Evolutionary conservation across 2,888 invertebrate genomes (phyloP), one percentile per base, ranked within the genome.

Genomic region (Geotrupes spiniger): DNA sequence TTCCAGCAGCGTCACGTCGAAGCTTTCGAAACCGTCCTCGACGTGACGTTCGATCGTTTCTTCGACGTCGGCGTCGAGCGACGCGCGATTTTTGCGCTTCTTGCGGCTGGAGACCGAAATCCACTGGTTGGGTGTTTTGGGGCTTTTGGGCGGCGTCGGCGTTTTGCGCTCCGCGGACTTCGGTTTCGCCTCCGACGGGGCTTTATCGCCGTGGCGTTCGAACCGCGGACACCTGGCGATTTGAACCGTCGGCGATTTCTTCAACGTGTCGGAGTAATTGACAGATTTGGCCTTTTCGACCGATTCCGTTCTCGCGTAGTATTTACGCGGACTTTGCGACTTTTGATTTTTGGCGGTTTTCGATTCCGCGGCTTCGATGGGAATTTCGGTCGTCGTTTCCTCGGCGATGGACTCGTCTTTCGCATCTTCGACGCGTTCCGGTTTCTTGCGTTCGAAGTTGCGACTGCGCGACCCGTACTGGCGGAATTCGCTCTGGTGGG

Each of bases 31-130:
- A 14, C 16, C 16, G 11, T 14, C n/a, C n/a, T n/a, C n/a, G n/a
- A n/a, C 29, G 12, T n/a, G 38, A 31, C 54, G 51, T 28, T 40
- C 40, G 14, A 46, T 28, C 4, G 45, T 44, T 11, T 44, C 44
- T 10, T 53, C 54, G 11, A 16, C 26, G 2, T 51, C 56, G 8
- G 36, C 55, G 42, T 66, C 68, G 42, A 66, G 64, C 0, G 55
- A 36, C 12, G 52, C 60, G 45, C 65, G 65, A 48, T 66, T 69
- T 51, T 71, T 72, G 11, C 72, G 63, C 48, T 72, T 72, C 55
- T 74, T 73, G 27, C 68, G 61, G 47, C 55, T 71, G 2, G 69
- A 69, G 2, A 74, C 74, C 0, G 72, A 63, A 28, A 73, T 72
- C 74, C 74, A 74, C 54, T 70, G 50, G 27, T 36, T 42, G 16